Conservation (phyloP, 2,797 vertebrate species). For the Podargus strigoides region DNA sequence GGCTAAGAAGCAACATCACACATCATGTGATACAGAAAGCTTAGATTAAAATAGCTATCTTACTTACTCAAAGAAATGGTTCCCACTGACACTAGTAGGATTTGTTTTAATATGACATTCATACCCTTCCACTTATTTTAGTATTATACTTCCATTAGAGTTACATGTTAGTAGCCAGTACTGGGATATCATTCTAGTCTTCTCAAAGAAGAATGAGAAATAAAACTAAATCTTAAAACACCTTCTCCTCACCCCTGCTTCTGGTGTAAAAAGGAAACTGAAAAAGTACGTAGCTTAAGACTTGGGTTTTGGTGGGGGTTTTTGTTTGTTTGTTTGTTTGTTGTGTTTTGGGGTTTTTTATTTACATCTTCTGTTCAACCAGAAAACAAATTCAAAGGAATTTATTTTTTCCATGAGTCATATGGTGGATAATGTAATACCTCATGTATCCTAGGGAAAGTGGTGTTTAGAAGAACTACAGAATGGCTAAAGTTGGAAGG, state of each 20-base stretch:
- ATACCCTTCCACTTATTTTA: neutral
- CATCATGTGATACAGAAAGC: neutral
- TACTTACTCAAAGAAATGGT: neutral
- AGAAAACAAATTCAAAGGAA: neutral
- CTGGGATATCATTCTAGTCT: neutral
- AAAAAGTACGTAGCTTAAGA: neutral
- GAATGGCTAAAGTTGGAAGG: neutral
- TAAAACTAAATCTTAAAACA: too few relatives aligned
- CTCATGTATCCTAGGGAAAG: neutral
- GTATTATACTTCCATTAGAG: neutral
- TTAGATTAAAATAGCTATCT: neutral
- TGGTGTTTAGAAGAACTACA: neutral
- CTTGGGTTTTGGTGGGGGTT: too few relatives aligned
- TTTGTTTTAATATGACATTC: neutral
- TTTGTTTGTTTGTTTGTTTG: too few relatives aligned
- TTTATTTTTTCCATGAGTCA: neutral
- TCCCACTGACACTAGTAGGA: neutral
- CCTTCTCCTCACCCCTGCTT: too few relatives aligned
- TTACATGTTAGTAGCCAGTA: neutral
- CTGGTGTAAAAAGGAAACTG: neutral
- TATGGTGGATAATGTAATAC: neutral
- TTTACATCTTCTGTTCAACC: neutral
- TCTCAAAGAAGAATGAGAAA: neutral
- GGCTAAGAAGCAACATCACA: neutral
- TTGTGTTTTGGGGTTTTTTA: too few relatives aligned